Percentiles rank a stretch among this genome's conserved stretches.
Conservation (phyloP, 2,797 vertebrate species). For the Muraenolepis orangiensis region DNA sequence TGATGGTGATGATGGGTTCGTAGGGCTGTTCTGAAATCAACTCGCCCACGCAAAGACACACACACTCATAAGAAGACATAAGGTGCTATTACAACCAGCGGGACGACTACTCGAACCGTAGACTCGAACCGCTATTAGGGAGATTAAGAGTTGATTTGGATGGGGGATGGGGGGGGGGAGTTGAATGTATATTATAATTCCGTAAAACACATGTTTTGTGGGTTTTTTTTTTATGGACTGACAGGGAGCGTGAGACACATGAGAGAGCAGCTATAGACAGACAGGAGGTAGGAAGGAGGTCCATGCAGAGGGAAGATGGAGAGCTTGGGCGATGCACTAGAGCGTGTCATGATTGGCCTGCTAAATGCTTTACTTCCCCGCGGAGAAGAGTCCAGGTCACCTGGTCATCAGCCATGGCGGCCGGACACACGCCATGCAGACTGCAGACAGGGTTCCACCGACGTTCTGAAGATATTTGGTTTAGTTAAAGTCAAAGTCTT, state of each 20-base stretch:
- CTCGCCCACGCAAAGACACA: background rate
- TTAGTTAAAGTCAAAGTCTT: too few species aligned
- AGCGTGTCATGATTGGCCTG: conserved; percentile 56
- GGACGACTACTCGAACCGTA: too few species aligned
- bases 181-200: too few species aligned
- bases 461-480: conserved; percentile 7
- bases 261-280: background rate
- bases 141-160: too few species aligned
- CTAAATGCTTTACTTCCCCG: conserved; percentile 45
- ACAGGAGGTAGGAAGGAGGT: background rate
- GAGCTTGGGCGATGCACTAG: conserved; percentile 37
- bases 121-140: too few species aligned
- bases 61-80: too few species aligned
- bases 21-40: background rate
- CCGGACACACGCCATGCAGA: conserved; percentile 43
- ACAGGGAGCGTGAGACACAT: background rate
- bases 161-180: too few species aligned
- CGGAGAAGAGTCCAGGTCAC: conserved; percentile 43
- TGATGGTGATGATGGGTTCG: background rate
- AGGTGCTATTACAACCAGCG: too few species aligned
- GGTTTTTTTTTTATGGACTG: background rate
- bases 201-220: background rate
- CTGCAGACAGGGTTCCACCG: conserved; percentile 40
- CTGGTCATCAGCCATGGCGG: conserved; percentile 37
- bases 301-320: conserved; percentile 28